Percentiles rank a stretch among this genome's conserved stretches.
Evolutionary conservation across 2,797 vertebrate species (phyloP).

Genomic region (Gymnoscopelus microlampas): DNA sequence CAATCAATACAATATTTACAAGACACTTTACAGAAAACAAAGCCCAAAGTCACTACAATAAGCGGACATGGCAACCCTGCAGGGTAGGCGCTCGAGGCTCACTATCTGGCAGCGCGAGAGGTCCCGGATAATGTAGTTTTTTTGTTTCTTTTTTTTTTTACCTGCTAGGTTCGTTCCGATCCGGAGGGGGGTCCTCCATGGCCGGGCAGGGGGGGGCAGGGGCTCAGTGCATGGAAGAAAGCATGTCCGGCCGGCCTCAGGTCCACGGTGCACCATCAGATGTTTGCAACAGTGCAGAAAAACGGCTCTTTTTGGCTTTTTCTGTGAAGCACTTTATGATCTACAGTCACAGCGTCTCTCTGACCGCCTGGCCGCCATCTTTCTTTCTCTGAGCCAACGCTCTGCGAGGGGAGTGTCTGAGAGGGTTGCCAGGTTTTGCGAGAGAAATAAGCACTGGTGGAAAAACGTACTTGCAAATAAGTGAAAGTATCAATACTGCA

Average conservation of each 20-base stretch:
- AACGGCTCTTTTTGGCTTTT: conserved; percentile 40
- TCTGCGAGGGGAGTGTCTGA: too few species aligned
- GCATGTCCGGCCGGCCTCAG: conserved; percentile 66
- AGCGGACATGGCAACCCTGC: conserved; percentile 41
- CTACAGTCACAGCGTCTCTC: conserved; percentile 43
- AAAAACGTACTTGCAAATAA: too few species aligned
- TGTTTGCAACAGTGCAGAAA: conserved; percentile 69
- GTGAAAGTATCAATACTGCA: too few species aligned
- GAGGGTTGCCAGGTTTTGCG: too few species aligned
- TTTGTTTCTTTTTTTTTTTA: conserved; percentile 61
- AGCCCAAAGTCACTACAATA: conserved; percentile 78
- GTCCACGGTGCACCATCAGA: conserved; percentile 68
- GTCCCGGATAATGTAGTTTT: conserved; percentile 78
- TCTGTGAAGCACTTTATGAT: conserved; percentile 67
- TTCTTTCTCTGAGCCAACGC: too few species aligned
- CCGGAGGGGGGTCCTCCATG: conserved; percentile 82
- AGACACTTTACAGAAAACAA: conserved; percentile 49
- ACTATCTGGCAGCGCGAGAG: conserved; percentile 77
- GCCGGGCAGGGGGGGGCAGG: conserved; percentile 65
- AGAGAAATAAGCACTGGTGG: too few species aligned
- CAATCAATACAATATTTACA: background rate
- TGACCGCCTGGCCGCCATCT: too few species aligned
- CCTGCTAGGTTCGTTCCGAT: conserved; percentile 82
- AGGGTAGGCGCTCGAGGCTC: conserved; percentile 60
- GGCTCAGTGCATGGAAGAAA: conserved; percentile 77